Evolutionary conservation across 2,888 invertebrate genomes (phyloP).

Genomic region (Pterostichus niger): DNA sequence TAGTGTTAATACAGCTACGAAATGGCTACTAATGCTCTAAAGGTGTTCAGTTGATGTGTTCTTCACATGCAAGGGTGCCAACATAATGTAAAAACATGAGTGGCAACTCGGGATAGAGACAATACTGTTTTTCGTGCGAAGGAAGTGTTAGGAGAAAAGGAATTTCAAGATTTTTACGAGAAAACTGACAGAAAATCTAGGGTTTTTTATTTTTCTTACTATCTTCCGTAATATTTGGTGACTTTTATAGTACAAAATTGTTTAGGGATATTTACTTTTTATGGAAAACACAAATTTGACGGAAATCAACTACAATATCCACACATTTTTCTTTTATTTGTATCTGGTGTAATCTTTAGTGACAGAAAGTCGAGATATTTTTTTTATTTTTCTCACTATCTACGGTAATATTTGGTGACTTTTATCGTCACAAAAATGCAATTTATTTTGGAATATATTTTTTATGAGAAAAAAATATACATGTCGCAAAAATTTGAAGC

Average conservation of each 20-base stretch:
- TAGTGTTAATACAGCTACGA: slow-evolving; percentile 76
- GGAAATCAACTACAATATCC: no score
- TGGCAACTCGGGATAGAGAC: slow-evolving; percentile 1
- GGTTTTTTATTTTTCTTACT: neutral
- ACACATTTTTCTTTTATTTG: no score
- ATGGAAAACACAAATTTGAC: neutral
- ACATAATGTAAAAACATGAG: slow-evolving; percentile 13
- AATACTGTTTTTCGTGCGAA: slow-evolving; percentile 12
- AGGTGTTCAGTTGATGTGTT: slow-evolving; percentile 77
- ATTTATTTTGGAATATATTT: no score
- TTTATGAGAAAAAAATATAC: no score
- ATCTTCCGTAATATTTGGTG: neutral
- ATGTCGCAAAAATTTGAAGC: no score
- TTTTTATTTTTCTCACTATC: no score
- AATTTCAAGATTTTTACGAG: neutral
- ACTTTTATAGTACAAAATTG: neutral
- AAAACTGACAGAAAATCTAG: no score
- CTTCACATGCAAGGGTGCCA: slow-evolving; percentile 73
- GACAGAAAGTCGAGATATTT: no score
- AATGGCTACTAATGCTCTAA: slow-evolving; percentile 77
- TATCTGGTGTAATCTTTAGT: no score
- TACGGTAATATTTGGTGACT: no score
- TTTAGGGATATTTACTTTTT: neutral
- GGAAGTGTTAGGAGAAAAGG: slow-evolving; percentile 2
- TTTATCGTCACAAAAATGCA: no score